Conservation (phyloP, 2,888 invertebrate genomes). For the Drosophila antonietae region DNA sequence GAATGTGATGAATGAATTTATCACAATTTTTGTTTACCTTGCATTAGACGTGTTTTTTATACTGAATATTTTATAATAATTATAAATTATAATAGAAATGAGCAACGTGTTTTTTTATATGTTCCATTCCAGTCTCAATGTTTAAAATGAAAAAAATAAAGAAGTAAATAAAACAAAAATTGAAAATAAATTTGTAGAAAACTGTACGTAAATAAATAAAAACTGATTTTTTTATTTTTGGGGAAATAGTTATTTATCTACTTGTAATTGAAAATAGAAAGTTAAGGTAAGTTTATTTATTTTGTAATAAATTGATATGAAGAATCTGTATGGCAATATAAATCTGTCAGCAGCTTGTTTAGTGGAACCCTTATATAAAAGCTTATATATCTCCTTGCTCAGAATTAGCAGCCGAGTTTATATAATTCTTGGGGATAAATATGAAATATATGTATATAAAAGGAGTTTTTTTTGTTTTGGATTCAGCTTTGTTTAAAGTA, state of each 20-base stretch:
- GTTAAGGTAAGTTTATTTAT: neutral
- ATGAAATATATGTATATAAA: too few relatives aligned
- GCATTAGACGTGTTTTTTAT: conserved; percentile 58
- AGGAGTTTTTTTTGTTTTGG: too few relatives aligned
- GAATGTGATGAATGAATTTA: conserved; percentile 39
- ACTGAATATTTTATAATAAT: conserved; percentile 68
- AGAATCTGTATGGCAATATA: neutral
- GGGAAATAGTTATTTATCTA: neutral
- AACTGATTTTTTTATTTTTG: neutral
- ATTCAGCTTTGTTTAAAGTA: too few relatives aligned
- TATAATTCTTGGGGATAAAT: neutral
- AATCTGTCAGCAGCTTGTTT: neutral
- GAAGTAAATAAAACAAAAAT: conserved; percentile 14
- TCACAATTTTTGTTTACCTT: conserved; percentile 47
- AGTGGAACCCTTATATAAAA: neutral
- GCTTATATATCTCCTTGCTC: neutral
- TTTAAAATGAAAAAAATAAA: conserved; percentile 51
- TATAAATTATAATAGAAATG: conserved; percentile 57
- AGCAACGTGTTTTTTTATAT: conserved; percentile 57
- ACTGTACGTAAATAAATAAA: conserved; percentile 25
- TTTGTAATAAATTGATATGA: too few relatives aligned
- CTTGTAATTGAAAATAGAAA: neutral
- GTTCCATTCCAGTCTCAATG: conserved; percentile 74
- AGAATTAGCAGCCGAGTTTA: rapidly evolving
- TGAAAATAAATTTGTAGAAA: conserved; percentile 28